Evolutionary conservation across 2,888 invertebrate genomes (phyloP).

Genomic region (Argyresthia albistria): DNA sequence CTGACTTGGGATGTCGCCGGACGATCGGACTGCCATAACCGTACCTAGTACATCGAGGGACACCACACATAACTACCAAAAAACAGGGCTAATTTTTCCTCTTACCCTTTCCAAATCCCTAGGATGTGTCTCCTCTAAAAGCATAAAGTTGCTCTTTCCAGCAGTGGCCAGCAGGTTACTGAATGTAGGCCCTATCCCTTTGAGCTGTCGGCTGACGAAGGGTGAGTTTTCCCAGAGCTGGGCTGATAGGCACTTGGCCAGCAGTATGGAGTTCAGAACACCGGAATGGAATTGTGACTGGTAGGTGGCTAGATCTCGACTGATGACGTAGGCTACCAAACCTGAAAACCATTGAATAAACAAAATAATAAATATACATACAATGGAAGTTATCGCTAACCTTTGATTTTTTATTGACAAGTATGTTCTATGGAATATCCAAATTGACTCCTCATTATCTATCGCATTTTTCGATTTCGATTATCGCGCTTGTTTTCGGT

Average conservation of each 20-base stretch:
- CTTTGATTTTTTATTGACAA: too few species aligned
- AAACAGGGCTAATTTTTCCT: conserved; percentile 1
- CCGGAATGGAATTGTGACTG: conserved; percentile 57
- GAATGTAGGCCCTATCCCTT: conserved; percentile 78
- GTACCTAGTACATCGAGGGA: too few species aligned
- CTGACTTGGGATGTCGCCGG: too few species aligned
- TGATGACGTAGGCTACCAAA: conserved; percentile 70
- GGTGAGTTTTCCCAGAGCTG: conserved; percentile 83
- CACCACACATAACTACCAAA: too few species aligned
- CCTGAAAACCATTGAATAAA: conserved; percentile 52
- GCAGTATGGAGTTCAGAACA: conserved; percentile 70
- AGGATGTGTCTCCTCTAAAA: conserved; percentile 77
- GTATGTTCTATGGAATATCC: too few species aligned
- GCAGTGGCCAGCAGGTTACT: conserved; percentile 76
- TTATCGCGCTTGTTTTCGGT: background rate
- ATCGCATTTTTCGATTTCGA: background rate
- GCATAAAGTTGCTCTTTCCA: conserved; percentile 77
- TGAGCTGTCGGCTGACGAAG: conserved; percentile 78
- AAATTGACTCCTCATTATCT: too few species aligned
- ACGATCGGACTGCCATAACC: too few species aligned
- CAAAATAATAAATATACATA: too few species aligned
- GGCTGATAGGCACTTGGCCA: conserved; percentile 78
- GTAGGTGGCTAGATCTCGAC: conserved; percentile 29
- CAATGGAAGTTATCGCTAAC: too few species aligned
- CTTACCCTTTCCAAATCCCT: conserved; percentile 80